phyloP scores from a whole-genome alignment of 2,113 vertebrate species.

The Lichenostomus cassidix region DNA sequence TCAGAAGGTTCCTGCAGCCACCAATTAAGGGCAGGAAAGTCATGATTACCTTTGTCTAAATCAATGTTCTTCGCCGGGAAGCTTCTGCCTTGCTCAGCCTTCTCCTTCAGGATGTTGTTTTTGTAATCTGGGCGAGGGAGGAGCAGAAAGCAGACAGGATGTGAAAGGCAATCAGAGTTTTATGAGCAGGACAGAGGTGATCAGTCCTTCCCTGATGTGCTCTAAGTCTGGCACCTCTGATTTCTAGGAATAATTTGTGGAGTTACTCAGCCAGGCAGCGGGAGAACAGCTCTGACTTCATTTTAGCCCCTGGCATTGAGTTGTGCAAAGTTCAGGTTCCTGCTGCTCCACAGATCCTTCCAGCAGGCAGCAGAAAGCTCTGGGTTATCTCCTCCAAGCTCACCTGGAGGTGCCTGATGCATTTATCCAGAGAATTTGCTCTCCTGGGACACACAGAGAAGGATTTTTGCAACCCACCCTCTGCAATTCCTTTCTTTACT shows the following conservation, averaged over 20 bases:
- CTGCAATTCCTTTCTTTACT: background rate
- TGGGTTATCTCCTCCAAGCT: background rate
- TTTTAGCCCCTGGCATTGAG: background rate
- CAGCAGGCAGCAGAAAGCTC: background rate
- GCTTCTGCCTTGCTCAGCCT: constrained; percentile 73
- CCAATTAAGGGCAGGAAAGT: background rate
- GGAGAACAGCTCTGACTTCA: background rate
- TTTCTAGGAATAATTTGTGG: background rate
- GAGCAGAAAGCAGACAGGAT: background rate
- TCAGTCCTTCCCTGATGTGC: background rate
- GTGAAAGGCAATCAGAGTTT: background rate
- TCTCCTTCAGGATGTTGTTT: constrained; percentile 94
- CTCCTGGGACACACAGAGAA: background rate
- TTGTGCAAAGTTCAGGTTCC: background rate
- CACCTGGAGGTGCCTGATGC: background rate
- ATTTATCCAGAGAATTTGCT: background rate
- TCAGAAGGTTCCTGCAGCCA: background rate
- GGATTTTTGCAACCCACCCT: background rate
- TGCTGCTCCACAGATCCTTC: background rate
- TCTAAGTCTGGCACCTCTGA: background rate
- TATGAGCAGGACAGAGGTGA: background rate
- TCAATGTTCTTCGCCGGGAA: constrained; percentile 85
- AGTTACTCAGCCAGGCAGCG: background rate
- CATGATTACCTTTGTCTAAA: constrained; percentile 87
- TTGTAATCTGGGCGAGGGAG: constrained; percentile 84